Conservation (phyloP, 2,113 vertebrate species). For the Galbula dea region DNA sequence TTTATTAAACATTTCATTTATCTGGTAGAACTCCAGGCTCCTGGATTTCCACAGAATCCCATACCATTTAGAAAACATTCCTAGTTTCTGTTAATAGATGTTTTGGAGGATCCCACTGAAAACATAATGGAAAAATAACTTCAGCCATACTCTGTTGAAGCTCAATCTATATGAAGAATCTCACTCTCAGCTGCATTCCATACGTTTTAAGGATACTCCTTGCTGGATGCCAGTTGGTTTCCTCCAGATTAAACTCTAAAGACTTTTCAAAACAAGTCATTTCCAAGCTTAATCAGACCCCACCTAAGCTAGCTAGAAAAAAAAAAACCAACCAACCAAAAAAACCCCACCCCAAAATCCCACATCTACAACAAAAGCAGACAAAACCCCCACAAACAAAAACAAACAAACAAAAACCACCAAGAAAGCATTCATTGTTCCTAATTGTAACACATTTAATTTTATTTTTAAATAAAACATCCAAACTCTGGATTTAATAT, state of each 20-base stretch:
- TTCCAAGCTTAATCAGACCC: neutral
- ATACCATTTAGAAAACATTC: neutral
- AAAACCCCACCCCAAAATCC: neutral
- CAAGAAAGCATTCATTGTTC: neutral
- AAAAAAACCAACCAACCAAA: neutral
- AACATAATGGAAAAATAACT: conserved; percentile 25
- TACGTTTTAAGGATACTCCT: neutral
- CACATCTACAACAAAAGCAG: neutral
- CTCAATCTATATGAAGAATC: neutral
- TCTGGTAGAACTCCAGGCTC: neutral
- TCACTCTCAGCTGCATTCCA: neutral
- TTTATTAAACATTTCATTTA: neutral
- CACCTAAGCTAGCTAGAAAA: neutral
- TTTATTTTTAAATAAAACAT: neutral
- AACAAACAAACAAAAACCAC: neutral
- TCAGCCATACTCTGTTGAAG: neutral
- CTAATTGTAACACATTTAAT: neutral
- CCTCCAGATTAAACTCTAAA: neutral
- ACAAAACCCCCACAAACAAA: neutral
- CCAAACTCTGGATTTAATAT: conserved; percentile 20
- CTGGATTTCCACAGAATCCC: neutral
- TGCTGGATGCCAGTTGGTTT: neutral
- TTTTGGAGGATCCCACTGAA: neutral
- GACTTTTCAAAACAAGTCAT: neutral
- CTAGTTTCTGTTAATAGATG: neutral